These are phyloP conservation scores for Sesamia inferens DNA, from an alignment of 2,888 invertebrate genomes.

Conservation along the genomic window DNA sequence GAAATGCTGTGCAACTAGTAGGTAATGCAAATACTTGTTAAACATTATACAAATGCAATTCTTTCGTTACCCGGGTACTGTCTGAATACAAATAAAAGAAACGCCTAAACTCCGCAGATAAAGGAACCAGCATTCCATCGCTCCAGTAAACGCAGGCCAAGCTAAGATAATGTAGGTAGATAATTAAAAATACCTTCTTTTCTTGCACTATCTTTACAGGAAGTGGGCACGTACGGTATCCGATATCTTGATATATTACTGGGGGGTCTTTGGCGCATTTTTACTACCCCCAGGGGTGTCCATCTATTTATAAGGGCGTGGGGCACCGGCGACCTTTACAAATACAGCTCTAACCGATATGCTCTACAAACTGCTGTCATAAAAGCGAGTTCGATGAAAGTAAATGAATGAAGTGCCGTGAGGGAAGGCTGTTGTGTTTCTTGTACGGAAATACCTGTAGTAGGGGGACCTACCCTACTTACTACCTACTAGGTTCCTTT, in stretches of 20 bases:
- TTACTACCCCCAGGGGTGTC: constrained; percentile 79
- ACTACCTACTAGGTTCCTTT: no score
- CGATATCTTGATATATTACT: constrained; percentile 85
- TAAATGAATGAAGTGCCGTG: constrained; percentile 70
- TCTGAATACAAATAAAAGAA: constrained; percentile 51
- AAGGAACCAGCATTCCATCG: constrained; percentile 44
- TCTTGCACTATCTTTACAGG: constrained; percentile 67
- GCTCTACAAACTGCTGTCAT: constrained; percentile 81
- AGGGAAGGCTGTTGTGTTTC: constrained; percentile 56
- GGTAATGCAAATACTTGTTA: constrained; percentile 45
- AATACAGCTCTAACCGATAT: constrained; percentile 80
- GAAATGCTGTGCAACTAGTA: constrained; percentile 49
- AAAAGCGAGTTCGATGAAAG: constrained; percentile 73
- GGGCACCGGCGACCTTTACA: constrained; percentile 83
- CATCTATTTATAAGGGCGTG: constrained; percentile 70
- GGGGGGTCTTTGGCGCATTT: constrained; percentile 77
- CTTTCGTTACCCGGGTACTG: constrained; percentile 41
- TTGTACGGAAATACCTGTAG: constrained; percentile 17
- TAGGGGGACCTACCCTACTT: neutral
- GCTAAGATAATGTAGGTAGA: constrained; percentile 64
- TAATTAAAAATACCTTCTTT: constrained; percentile 76
- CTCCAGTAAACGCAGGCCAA: constrained; percentile 28
- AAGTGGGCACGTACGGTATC: constrained; percentile 74
- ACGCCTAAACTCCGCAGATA: constrained; percentile 44
- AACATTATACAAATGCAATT: constrained; percentile 55